Conservation (phyloP, 2,797 vertebrate genomes). For the Rhynchonycteris naso region DNA sequence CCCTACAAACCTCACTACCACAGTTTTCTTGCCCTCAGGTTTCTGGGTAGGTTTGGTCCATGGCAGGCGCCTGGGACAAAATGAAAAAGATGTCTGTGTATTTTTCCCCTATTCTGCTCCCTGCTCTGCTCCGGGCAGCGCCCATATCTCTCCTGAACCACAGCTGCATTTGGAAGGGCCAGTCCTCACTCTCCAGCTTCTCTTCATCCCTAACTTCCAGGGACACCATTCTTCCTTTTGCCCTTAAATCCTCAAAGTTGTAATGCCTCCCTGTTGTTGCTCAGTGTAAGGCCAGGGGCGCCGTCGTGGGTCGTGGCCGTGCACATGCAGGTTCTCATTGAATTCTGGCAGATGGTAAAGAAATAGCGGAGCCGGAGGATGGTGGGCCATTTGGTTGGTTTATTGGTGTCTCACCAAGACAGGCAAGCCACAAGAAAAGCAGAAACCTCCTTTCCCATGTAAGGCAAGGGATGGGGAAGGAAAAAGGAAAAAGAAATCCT, state of each 20-base stretch:
- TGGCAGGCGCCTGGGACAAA: neutral
- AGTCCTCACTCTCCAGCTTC: neutral
- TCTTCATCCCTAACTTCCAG: neutral
- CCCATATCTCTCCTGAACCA: neutral
- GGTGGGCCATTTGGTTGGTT: too few species aligned
- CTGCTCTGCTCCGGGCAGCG: neutral
- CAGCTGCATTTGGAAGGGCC: neutral
- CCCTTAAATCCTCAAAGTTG: neutral
- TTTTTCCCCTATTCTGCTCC: neutral
- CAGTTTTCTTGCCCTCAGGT: neutral
- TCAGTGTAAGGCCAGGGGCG: neutral
- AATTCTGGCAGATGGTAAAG: too few species aligned
- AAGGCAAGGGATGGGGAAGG: too few species aligned
- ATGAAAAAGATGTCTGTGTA: neutral
- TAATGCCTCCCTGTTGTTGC: neutral
- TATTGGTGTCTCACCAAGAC: too few species aligned
- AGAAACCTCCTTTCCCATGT: too few species aligned
- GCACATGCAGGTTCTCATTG: too few species aligned
- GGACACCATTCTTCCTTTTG: neutral
- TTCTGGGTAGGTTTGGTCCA: neutral
- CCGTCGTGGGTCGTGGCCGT: too few species aligned
- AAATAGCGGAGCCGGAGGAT: too few species aligned
- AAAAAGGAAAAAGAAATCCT: too few species aligned
- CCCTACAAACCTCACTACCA: neutral
- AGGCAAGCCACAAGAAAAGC: too few species aligned